phyloP scores from a whole-genome alignment of 2,113 vertebrate genomes.

The Aegithalos caudatus region DNA sequence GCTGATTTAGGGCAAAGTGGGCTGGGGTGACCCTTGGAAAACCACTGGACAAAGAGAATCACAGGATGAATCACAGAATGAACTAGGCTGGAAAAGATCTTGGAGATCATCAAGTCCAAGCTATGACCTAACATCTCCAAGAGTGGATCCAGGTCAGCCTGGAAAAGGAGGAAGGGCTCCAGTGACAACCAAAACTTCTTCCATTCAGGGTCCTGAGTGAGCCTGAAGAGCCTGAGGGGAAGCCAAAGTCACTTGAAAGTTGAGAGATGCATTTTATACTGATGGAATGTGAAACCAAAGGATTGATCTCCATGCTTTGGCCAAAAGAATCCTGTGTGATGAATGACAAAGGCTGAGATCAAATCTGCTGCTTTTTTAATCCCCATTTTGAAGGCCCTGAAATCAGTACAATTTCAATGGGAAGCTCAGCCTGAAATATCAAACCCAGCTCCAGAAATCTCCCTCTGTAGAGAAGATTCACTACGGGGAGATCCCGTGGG shows the following conservation, averaged over 20 bases:
- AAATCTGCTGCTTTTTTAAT: background rate
- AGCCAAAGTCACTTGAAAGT: background rate
- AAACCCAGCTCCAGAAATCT: background rate
- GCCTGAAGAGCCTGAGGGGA: background rate
- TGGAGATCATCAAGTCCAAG: background rate
- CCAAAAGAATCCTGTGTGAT: background rate
- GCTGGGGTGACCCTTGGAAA: too few species aligned
- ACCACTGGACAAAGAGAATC: background rate
- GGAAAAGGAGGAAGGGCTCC: background rate
- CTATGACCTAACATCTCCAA: background rate
- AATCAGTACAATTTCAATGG: background rate
- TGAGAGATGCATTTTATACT: fast-evolving
- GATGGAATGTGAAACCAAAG: background rate
- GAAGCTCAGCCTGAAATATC: background rate
- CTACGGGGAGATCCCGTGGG: background rate
- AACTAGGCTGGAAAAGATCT: background rate
- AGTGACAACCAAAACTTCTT: background rate
- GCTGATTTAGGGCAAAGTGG: too few species aligned
- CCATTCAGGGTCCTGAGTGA: background rate
- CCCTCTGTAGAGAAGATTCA: background rate
- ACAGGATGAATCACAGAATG: background rate
- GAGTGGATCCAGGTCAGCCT: fast-evolving
- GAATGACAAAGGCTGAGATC: background rate
- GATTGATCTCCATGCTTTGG: background rate
- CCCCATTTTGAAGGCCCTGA: background rate